Base-by-base conservation (phyloP, 2,797 vertebrate species). In the Ceryle rudis region DNA sequence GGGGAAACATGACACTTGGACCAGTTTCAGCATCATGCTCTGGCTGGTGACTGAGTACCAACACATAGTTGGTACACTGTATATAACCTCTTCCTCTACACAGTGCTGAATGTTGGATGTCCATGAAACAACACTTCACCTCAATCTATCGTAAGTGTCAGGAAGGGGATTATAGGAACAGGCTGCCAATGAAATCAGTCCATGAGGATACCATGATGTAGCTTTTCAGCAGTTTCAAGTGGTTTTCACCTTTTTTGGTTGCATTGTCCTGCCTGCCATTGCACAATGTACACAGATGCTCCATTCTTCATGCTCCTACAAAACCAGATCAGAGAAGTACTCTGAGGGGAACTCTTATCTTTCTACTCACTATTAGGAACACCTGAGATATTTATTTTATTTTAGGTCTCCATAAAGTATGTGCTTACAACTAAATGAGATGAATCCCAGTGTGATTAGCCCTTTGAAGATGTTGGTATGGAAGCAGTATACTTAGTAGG, bases 111-210 rank as follows among this genome's bases (percentile, higher is more conserved):
- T 60, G 16, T 29, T 75, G 49, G 12, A 31, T 55, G 15, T 20
- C 17, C 19, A 5, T 18, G 4, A 23, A 58, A 25, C 4, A 22
- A 3, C 0, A 1, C 11, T 67, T 52, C 0, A 0, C 7, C 8
- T 3, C 26, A 14, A 13, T 41, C 17, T 61, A 33, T 71, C 28
- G 10, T 47, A 57, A 26, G 20, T 14, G 25, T 4, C 18, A 11
- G 5, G 13, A 29, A 77, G 5, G 28, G 10, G 4, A 2, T 9
- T 23, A n/a, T 1, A 55, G 17, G 6, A 29, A 71, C 0, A 62
- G 1, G 14, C 12, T 78, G 39, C 9, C 35, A 25, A 7, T 20
- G 7, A 79, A 67, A 64, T 64, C 28, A 29, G 47, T 35, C 58
- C 8, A 7, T 17, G 17, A 85, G 19, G 25, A 49, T 54, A 33